Conservation (phyloP, 2,888 invertebrate genomes). For the Thereva unica region DNA sequence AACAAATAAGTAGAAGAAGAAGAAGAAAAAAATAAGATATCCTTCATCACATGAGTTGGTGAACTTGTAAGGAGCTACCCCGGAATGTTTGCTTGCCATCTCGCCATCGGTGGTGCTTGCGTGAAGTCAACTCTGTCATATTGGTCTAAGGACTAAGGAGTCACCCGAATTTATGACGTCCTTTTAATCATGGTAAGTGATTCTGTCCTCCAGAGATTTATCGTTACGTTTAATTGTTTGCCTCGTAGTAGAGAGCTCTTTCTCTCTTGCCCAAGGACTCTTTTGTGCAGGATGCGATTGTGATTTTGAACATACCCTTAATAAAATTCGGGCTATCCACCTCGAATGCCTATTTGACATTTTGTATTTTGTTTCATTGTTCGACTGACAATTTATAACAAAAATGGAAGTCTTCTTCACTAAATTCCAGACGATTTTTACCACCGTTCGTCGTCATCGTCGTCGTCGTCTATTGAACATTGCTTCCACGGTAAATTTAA, state of each 20-base stretch:
- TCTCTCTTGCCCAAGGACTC: not conserved
- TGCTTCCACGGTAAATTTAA: too few species aligned
- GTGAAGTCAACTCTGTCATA: conserved; percentile 37
- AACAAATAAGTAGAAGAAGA: too few species aligned
- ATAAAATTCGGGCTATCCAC: conserved; percentile 20
- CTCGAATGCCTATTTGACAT: conserved; percentile 1
- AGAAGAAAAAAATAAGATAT: too few species aligned
- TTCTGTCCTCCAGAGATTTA: conserved; percentile 39
- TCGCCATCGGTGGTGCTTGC: conserved; percentile 16
- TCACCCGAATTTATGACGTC: conserved; percentile 39
- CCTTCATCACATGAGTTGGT: conserved; percentile 12
- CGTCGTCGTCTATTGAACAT: too few species aligned
- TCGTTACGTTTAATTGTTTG: conserved; percentile 40
- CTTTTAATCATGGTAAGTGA: conserved; percentile 42
- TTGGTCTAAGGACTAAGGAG: conserved; percentile 24
- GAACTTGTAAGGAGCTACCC: conserved; percentile 2
- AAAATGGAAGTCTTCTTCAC: not conserved
- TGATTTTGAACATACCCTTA: conserved; percentile 11
- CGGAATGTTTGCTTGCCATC: conserved; percentile 30
- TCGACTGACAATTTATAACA: not conserved
- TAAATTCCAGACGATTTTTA: too few species aligned
- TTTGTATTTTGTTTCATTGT: not conserved
- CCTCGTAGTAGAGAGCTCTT: not conserved
- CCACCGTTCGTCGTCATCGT: too few species aligned
- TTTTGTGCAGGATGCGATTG: conserved; percentile 10